Evolutionary conservation across 2,888 invertebrate species (phyloP).

Genomic region (Helleia helle): DNA sequence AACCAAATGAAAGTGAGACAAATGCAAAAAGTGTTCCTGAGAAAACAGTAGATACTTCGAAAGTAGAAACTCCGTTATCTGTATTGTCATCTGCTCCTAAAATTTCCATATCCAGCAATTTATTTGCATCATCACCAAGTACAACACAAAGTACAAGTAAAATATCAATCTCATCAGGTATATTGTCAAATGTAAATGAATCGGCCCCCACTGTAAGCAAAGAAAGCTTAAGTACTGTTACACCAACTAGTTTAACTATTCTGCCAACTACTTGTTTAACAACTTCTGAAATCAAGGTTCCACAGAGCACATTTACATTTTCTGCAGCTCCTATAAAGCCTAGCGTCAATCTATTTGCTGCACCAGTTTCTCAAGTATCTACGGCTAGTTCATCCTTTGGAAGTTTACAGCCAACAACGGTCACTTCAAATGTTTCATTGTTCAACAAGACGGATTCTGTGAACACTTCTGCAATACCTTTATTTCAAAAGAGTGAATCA

Average conservation of each 20-base stretch:
- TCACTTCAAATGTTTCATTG: slow-evolving; percentile 17
- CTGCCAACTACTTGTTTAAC: slow-evolving; percentile 12
- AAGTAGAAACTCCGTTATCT: neutral
- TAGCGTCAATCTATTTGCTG: slow-evolving; percentile 24
- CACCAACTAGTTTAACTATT: neutral
- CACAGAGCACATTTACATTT: slow-evolving; percentile 28
- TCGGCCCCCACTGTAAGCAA: neutral
- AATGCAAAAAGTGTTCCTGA: neutral
- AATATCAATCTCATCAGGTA: neutral
- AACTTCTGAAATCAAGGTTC: slow-evolving; percentile 17
- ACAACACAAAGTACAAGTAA: slow-evolving; percentile 10
- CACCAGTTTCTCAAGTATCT: slow-evolving; percentile 18
- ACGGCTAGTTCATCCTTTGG: slow-evolving; percentile 22
- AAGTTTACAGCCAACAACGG: slow-evolving; percentile 13
- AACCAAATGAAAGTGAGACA: neutral
- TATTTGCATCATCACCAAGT: neutral
- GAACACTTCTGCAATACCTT: slow-evolving; percentile 21
- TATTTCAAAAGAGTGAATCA: slow-evolving; percentile 29
- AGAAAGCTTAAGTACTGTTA: neutral
- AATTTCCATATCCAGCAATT: neutral
- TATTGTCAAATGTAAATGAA: too few species aligned
- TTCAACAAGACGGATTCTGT: slow-evolving; percentile 20
- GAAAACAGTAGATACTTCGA: neutral
- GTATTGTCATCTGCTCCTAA: neutral
- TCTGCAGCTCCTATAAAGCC: slow-evolving; percentile 19